Base-by-base conservation (phyloP, 2,888 invertebrate genomes). In the Chelonus formosanus region DNA sequence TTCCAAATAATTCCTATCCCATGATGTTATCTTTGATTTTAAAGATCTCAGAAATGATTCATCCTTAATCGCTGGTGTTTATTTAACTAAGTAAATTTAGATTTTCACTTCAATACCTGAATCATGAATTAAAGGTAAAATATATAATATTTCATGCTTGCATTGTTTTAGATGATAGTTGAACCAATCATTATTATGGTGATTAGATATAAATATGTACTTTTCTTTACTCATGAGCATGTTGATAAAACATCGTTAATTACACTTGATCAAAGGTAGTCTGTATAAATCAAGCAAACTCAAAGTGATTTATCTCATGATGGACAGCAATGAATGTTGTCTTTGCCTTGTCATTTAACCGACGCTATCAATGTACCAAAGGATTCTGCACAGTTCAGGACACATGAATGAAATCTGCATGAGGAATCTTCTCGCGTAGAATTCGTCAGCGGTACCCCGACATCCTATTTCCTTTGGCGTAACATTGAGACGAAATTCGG, bases 361-460 rank as follows among this genome's bases (percentile, higher is more conserved):
- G 52, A 48, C 43, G 40, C 32, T 43, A 50, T 60, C 52, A 52
- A 31, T 10, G 32, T 32, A 43, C 10, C 36, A 36, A 52, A 40
- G 43, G n/a, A 50, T 45, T 50, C 40, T 55, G 48, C 36, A 55
- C 60, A 60, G 48, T 60, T 47, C 32, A 58, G 34, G 44, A 53
- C 65, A 60, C 60, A 48, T 55, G 65, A 65, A 65, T 65, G 65
- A 48, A 60, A 65, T 59, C 55, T 54, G 35, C 31, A 54, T 36
- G 47, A 47, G 32, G 32, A 60, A 65, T 65, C 65, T 65, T 60
- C 40, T 36, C 54, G 59, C 55, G 40, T 55, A 36, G 60, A 60
- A 60, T 65, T 55, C 60, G 59, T 60, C 60, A 55, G 54, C 36
- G 36, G 60, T 50, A 34, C 20, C 48, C 56, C 63, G 63, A 57